A percentile compares a stretch with the other conserved stretches of the same genome.
Conservation (phyloP, 2,113 vertebrate genomes). For the Mohoua ochrocephala region DNA sequence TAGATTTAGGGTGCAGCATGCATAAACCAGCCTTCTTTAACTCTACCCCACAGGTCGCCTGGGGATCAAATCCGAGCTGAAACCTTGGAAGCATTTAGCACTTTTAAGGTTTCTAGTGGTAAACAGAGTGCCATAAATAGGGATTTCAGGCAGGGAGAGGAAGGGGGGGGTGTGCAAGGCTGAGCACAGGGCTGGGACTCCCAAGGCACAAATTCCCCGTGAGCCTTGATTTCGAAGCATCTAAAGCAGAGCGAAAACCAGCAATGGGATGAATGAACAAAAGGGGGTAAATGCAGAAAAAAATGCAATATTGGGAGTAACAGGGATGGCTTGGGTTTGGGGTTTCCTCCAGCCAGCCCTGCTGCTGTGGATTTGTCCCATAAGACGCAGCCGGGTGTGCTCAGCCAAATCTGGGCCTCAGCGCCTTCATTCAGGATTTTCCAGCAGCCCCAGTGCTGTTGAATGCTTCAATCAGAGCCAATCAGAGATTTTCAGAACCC, state of each 20-base stretch:
- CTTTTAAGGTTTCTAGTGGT: not conserved
- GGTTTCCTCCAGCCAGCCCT: not conserved
- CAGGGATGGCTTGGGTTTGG: rapidly evolving
- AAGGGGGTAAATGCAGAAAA: not conserved
- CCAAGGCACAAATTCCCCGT: not conserved
- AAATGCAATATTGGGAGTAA: not conserved
- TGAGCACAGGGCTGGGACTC: not conserved
- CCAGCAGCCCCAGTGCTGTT: not conserved
- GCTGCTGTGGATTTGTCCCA: not conserved
- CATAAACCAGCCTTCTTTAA: not conserved
- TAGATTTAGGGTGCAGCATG: not conserved
- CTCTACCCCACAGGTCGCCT: not conserved
- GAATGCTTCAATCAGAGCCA: conserved; percentile 45
- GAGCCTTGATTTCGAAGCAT: not conserved
- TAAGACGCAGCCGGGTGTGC: not conserved
- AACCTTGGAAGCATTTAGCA: not conserved
- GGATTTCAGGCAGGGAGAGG: not conserved
- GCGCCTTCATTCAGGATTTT: conserved; percentile 17
- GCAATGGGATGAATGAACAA: not conserved
- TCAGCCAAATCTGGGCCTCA: not conserved
- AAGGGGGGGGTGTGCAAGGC: not conserved
- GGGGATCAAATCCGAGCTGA: not conserved
- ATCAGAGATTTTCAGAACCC: not conserved
- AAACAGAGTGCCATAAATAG: not conserved
- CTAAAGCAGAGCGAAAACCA: not conserved